Evolutionary conservation across 2,888 invertebrate species (phyloP).

Genomic region (Chironomus tentans): DNA sequence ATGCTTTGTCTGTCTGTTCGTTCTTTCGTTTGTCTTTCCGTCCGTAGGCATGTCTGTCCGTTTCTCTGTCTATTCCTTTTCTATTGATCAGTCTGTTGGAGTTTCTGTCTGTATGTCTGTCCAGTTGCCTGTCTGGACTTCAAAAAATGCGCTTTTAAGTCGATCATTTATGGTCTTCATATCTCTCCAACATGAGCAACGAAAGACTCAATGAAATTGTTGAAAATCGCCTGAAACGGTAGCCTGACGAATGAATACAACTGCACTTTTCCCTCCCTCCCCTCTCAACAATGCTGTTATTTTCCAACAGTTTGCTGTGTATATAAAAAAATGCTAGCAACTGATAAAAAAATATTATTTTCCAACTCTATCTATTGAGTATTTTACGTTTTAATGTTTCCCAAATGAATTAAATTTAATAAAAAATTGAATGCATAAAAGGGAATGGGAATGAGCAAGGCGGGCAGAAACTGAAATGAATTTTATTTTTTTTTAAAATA

Average conservation of each 20-base stretch:
- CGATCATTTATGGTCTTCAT: too few relatives aligned
- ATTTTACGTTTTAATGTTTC: conserved; percentile 25
- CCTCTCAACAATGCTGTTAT: background rate
- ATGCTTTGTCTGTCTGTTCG: too few relatives aligned
- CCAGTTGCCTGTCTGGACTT: too few relatives aligned
- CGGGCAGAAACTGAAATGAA: background rate
- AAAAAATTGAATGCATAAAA: conserved; percentile 7
- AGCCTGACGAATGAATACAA: background rate
- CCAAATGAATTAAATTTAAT: conserved; percentile 26
- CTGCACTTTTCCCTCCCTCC: background rate
- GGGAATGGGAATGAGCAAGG: background rate
- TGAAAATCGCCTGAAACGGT: background rate
- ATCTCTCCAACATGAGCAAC: background rate
- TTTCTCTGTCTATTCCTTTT: too few relatives aligned
- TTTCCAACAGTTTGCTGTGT: background rate
- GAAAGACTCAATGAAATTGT: background rate
- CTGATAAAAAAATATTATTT: background rate
- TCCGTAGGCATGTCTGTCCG: too few relatives aligned
- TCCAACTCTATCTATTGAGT: conserved; percentile 18
- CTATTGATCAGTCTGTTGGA: too few relatives aligned
- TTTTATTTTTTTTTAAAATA: too few relatives aligned
- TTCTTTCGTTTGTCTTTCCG: too few relatives aligned
- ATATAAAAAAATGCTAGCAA: background rate
- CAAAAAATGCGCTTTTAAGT: too few relatives aligned
- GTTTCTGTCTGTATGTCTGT: too few relatives aligned